phyloP scores from a whole-genome alignment of 2,113 vertebrate genomes.

The Platysternon megacephalum region DNA sequence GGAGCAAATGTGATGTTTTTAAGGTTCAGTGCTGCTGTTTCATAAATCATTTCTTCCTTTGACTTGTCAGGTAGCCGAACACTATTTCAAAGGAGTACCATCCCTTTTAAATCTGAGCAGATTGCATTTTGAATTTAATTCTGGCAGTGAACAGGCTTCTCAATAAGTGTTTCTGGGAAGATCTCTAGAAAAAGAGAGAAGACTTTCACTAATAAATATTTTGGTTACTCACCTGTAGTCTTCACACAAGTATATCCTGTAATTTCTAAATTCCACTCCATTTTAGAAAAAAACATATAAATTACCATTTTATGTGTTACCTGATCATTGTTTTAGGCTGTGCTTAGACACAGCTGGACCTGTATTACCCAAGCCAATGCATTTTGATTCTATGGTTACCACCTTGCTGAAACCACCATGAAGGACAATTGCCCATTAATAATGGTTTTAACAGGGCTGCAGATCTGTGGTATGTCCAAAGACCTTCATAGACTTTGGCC shows the following conservation, averaged over 20 bases:
- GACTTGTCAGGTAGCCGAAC: background rate
- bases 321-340: background rate
- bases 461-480: background rate
- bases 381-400: background rate
- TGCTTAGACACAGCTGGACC: background rate
- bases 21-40: background rate
- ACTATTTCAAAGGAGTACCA: constrained; percentile 28
- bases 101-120: constrained; percentile 40
- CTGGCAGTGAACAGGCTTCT: background rate
- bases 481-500: background rate
- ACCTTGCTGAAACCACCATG: background rate
- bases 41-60: background rate
- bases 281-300: background rate
- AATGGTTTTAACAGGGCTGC: background rate
- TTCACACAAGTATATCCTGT: background rate
- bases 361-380: background rate
- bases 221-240: background rate
- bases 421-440: background rate
- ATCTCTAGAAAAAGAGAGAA: background rate
- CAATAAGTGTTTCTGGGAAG: constrained; percentile 12
- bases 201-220: background rate
- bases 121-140: background rate
- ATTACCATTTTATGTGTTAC: background rate
- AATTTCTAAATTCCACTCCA: background rate
- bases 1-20: background rate